Percentiles rank a stretch among this genome's conserved stretches.
Conservation (phyloP, 2,888 invertebrate genomes). For the Anoncus sp. region DNA sequence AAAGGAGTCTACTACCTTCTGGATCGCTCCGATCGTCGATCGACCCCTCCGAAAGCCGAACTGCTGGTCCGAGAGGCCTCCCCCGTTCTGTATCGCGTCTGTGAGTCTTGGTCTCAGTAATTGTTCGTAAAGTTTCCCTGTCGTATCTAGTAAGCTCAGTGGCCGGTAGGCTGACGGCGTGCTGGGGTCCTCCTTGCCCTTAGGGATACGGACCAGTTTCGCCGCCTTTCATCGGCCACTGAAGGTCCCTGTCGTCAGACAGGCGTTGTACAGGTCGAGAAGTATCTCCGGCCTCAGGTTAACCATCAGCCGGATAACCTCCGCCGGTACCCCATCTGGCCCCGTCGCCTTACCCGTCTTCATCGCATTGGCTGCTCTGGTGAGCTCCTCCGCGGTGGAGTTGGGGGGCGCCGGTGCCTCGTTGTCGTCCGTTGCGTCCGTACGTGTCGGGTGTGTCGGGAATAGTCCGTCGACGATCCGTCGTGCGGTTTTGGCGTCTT, state of each 20-base stretch:
- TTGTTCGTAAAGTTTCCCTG: conserved; percentile 73
- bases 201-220: conserved; percentile 39
- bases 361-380: not conserved
- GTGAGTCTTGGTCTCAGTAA: conserved; percentile 66
- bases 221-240: conserved; percentile 45
- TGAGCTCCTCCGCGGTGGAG: conserved; percentile 22
- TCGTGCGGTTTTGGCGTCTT: conserved; percentile 34
- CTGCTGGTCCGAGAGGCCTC: no score
- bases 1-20: no score
- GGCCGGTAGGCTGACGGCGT: conserved; percentile 66
- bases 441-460: conserved; percentile 14
- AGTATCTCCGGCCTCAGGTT: conserved; percentile 6
- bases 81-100: conserved; percentile 49
- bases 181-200: not conserved
- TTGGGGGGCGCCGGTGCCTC: not conserved
- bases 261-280: conserved; percentile 53
- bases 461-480: conserved; percentile 23
- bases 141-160: conserved; percentile 69
- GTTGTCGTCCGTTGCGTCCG: not conserved
- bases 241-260: conserved; percentile 38
- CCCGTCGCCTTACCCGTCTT: conserved; percentile 13
- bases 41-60: no score
- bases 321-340: conserved; percentile 21
- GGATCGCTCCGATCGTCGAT: no score
- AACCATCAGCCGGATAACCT: conserved; percentile 2